Conservation (phyloP, 23 tunicate genomes). For the Corella eumyota region DNA sequence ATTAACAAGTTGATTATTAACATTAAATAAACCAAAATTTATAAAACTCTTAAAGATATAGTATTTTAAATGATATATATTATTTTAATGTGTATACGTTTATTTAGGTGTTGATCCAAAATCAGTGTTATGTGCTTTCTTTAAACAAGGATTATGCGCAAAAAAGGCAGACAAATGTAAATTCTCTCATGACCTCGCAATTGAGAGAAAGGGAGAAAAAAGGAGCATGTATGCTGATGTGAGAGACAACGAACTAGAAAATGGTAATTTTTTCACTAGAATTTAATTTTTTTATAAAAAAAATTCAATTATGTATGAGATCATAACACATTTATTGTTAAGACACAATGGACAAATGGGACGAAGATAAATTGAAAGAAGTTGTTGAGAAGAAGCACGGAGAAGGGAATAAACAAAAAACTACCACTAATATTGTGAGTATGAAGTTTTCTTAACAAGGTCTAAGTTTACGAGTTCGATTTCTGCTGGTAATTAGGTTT, state of each 20-base stretch:
- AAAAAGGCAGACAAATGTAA: constrained; percentile 91
- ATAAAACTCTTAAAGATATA: too few species aligned
- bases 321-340: not conserved
- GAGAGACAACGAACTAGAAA: constrained; percentile 52
- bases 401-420: constrained; percentile 47
- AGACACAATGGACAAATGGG: constrained; percentile 93
- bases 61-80: too few species aligned
- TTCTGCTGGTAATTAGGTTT: too few species aligned
- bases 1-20: too few species aligned
- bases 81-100: too few species aligned
- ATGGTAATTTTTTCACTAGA: constrained; percentile 24
- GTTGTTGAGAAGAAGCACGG: constrained; percentile 98
- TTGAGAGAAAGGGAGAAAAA: constrained; percentile 76
- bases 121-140: constrained; percentile 82
- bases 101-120: constrained; percentile 92
- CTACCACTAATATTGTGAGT: constrained; percentile 68
- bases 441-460: not conserved
- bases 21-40: too few species aligned
- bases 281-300: not conserved
- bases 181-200: constrained; percentile 73
- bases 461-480: too few species aligned
- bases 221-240: constrained; percentile 71
- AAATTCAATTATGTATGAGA: not conserved
- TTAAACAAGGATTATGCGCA: constrained; percentile 75
- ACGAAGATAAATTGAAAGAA: constrained; percentile 68